Evolutionary conservation across 2,113 vertebrate genomes (phyloP).

Genomic region (Capreolus pygargus): DNA sequence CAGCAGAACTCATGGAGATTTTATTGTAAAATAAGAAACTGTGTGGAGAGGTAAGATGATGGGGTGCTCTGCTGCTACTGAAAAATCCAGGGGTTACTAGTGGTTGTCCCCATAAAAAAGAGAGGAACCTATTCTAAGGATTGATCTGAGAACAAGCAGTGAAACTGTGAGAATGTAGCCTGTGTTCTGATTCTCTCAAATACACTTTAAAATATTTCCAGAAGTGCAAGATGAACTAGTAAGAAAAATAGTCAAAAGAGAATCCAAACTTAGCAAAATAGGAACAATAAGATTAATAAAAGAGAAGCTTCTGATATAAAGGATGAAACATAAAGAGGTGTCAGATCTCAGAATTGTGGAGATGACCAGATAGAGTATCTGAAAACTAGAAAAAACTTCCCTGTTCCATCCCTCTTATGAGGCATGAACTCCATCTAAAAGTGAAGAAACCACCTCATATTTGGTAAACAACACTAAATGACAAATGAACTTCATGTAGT

Average conservation of each 20-base stretch:
- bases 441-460: neutral
- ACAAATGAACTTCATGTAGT: neutral
- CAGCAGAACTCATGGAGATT: neutral
- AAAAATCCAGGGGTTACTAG: neutral
- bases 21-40: neutral
- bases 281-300: neutral
- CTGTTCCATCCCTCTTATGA: neutral
- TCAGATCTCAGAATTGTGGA: neutral
- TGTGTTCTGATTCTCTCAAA: neutral
- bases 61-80: neutral
- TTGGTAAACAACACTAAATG: neutral
- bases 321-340: neutral
- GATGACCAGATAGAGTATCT: neutral
- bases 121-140: neutral
- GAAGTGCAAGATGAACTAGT: neutral
- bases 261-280: neutral
- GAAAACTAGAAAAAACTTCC: neutral
- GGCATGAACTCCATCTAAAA: neutral
- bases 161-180: neutral
- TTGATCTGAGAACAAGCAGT: neutral
- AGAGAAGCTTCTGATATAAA: neutral
- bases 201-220: neutral
- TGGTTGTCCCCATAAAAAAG: neutral
- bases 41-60: neutral
- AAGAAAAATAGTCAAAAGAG: neutral